Percentiles rank a stretch among this genome's conserved stretches.
phyloP scores from a whole-genome alignment of 2,113 vertebrate genomes.

The Copsychus sechellarum region DNA sequence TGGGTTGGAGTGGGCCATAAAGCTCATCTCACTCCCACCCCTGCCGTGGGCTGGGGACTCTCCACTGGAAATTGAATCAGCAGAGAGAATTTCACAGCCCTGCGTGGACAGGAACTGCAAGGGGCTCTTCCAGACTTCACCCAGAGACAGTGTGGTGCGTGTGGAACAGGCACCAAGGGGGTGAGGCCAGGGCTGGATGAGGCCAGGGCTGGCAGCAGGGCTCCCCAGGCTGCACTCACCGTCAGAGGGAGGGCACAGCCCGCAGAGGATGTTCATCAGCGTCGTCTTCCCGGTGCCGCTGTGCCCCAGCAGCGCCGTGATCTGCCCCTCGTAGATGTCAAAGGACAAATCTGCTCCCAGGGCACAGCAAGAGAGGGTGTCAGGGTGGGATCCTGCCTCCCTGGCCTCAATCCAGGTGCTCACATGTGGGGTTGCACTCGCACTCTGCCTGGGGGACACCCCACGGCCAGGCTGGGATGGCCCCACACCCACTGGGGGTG shows the following conservation, averaged over 20 bases:
- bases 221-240: constrained; percentile 65
- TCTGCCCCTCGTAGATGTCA: constrained; percentile 96
- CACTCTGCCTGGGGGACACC: background rate
- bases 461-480: accelerated
- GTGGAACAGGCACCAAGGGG: accelerated
- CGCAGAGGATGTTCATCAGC: constrained; percentile 95
- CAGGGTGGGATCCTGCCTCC: accelerated
- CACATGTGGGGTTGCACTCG: background rate
- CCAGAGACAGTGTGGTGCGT: accelerated
- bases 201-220: background rate
- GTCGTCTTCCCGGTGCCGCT: constrained; percentile 96
- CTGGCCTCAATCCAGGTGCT: background rate
- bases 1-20: no score
- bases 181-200: no score
- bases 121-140: background rate
- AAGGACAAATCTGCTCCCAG: constrained; percentile 86
- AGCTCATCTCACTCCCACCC: background rate
- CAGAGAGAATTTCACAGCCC: accelerated
- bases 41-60: background rate
- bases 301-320: constrained; percentile 94
- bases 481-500: background rate
- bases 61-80: background rate
- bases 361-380: background rate
- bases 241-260: constrained; percentile 85
- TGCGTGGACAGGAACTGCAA: accelerated